Percentiles rank a stretch among this genome's conserved stretches.
phyloP scores from a whole-genome alignment of 2,888 invertebrate genomes.

The Hydrotaea diabolus region DNA sequence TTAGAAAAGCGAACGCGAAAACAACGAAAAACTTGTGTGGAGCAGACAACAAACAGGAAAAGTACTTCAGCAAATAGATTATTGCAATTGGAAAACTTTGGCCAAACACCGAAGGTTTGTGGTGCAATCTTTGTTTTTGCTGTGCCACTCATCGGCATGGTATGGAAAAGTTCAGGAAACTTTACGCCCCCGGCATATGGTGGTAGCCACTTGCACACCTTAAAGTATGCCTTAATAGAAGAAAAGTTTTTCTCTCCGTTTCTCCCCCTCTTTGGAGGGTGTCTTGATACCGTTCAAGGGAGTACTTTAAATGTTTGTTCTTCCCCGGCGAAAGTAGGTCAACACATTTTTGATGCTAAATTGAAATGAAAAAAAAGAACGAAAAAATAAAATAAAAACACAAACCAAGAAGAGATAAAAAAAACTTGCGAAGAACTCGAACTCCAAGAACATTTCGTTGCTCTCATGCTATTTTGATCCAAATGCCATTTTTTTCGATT shows the following conservation, averaged over 20 bases:
- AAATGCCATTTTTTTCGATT: too few species aligned
- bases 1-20: background rate
- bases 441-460: too few species aligned
- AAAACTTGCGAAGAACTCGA: background rate
- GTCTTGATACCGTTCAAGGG: too few species aligned
- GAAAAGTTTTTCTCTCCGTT: background rate
- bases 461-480: too few species aligned
- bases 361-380: background rate
- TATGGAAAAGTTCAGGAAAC: background rate
- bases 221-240: background rate
- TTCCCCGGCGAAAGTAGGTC: background rate
- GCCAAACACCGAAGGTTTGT: background rate
- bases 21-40: background rate
- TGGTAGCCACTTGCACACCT: conserved; percentile 1
- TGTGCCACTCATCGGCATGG: too few species aligned
- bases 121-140: background rate
- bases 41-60: background rate
- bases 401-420: background rate
- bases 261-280: too few species aligned
- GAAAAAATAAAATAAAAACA: background rate
- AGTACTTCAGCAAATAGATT: background rate
- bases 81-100: conserved; percentile 6
- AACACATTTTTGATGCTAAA: conserved; percentile 1
- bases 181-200: background rate
- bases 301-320: too few species aligned